These are phyloP conservation scores for Cacoxenus indagator DNA, from an alignment of 2,888 invertebrate species.

Conservation along the genomic window DNA sequence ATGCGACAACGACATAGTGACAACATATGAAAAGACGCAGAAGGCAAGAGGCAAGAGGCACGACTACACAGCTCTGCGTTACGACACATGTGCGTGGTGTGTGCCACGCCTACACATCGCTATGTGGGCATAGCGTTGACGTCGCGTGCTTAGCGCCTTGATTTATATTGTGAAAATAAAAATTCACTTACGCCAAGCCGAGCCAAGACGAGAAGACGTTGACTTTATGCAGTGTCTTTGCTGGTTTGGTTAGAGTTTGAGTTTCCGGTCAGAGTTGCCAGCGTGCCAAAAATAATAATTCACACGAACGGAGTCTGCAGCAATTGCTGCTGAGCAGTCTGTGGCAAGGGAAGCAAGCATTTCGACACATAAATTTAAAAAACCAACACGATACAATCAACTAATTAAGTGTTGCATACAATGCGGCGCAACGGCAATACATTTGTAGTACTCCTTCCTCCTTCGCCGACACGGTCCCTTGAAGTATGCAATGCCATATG, in stretches of 20 bases:
- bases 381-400: conserved; percentile 47
- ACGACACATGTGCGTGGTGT: not conserved
- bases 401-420: conserved; percentile 53
- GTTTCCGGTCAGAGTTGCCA: not conserved
- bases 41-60: not conserved
- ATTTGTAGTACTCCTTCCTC: not conserved
- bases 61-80: not conserved
- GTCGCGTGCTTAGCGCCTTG: conserved; percentile 18
- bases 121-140: conserved; percentile 18
- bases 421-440: conserved; percentile 34
- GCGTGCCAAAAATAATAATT: not conserved
- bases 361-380: conserved; percentile 46
- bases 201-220: not conserved
- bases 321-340: not conserved
- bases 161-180: conserved; percentile 18
- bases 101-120: not conserved
- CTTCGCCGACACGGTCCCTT: no score
- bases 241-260: not conserved
- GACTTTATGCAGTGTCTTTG: conserved; percentile 24
- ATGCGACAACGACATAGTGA: not conserved
- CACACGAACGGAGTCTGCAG: not conserved
- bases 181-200: conserved; percentile 37
- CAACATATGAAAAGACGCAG: not conserved
- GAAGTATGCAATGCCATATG: conserved; percentile 15
- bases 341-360: not conserved